Evolutionary conservation across 2,888 invertebrate genomes (phyloP).

Genomic region (Rutpela maculata): DNA sequence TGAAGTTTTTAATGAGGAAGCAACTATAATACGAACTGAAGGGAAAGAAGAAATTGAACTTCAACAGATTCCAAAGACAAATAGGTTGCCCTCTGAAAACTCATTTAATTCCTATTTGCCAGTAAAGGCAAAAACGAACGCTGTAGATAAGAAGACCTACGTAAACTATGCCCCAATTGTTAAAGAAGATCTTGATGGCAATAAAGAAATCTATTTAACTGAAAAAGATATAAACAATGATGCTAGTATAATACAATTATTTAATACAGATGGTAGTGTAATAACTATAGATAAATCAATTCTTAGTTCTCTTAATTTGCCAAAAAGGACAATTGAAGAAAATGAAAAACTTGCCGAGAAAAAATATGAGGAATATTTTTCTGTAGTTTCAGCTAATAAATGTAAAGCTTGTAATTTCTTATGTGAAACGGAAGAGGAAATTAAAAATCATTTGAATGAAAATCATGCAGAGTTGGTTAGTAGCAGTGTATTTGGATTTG

Average conservation of each 20-base stretch:
- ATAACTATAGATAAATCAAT: conserved; percentile 56
- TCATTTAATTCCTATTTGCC: conserved; percentile 14
- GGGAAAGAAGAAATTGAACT: conserved; percentile 15
- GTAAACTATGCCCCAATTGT: conserved; percentile 48
- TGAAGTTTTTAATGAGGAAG: conserved; percentile 37
- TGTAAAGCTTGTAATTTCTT: conserved; percentile 70
- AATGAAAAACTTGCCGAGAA: conserved; percentile 20
- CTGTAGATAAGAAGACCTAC: conserved; percentile 39
- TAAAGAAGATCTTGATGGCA: conserved; percentile 44
- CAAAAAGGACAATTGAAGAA: conserved; percentile 9
- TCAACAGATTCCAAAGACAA: conserved; percentile 13
- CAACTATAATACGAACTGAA: conserved; percentile 22
- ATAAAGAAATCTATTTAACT: conserved; percentile 47
- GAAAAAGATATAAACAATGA: conserved; percentile 50
- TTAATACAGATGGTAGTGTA: conserved; percentile 63
- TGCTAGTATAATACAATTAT: conserved; percentile 61
- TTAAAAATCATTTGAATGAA: conserved; percentile 65
- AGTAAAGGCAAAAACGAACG: conserved; percentile 15
- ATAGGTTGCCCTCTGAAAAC: conserved; percentile 32
- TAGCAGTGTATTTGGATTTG: conserved; percentile 1
- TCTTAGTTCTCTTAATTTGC: conserved; percentile 49
- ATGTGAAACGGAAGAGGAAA: conserved; percentile 66
- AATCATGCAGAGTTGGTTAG: conserved; percentile 62
- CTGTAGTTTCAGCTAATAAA: conserved; percentile 67
- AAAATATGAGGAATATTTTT: conserved; percentile 61